phyloP scores from a whole-genome alignment of 2,888 invertebrate species.

The Archaeoteleia sp. region DNA sequence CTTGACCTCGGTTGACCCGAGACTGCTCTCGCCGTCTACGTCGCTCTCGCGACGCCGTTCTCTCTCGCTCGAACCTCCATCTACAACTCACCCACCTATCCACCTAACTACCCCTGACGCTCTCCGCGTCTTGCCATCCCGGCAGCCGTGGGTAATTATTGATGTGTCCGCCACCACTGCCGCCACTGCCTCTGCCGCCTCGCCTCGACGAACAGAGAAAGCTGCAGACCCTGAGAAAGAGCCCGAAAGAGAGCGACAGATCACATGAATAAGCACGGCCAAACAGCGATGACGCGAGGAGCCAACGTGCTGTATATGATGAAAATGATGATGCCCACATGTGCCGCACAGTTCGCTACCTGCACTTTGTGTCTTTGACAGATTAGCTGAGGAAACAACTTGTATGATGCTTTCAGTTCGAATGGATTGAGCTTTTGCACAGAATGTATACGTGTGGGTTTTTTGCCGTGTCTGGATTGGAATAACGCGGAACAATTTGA shows the following conservation, averaged over 20 bases:
- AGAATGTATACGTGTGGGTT: neutral
- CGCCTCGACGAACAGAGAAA: conserved; percentile 18
- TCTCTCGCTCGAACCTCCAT: conserved; percentile 53
- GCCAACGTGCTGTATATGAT: conserved; percentile 21
- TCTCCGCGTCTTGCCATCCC: conserved; percentile 65
- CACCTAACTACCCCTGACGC: conserved; percentile 54
- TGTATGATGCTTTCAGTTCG: conserved; percentile 5
- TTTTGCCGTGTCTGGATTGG: too few species aligned
- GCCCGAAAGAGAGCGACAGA: conserved; percentile 34
- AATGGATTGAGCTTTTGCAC: neutral
- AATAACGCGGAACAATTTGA: too few species aligned
- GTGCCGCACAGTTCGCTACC: conserved; percentile 1
- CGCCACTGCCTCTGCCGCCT: conserved; percentile 48
- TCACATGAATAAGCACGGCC: conserved; percentile 28
- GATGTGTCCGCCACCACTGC: conserved; percentile 71
- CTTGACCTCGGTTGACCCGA: conserved; percentile 75
- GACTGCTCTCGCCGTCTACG: conserved; percentile 61
- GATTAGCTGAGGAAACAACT: conserved; percentile 13
- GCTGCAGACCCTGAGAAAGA: conserved; percentile 23
- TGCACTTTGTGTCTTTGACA: conserved; percentile 12
- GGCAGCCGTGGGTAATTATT: conserved; percentile 73
- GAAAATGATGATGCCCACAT: conserved; percentile 26
- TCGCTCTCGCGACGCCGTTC: conserved; percentile 48
- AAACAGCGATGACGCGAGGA: conserved; percentile 29
- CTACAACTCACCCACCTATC: conserved; percentile 54